Conservation (phyloP, 2,797 vertebrate species). For the Thunnus albacares region DNA sequence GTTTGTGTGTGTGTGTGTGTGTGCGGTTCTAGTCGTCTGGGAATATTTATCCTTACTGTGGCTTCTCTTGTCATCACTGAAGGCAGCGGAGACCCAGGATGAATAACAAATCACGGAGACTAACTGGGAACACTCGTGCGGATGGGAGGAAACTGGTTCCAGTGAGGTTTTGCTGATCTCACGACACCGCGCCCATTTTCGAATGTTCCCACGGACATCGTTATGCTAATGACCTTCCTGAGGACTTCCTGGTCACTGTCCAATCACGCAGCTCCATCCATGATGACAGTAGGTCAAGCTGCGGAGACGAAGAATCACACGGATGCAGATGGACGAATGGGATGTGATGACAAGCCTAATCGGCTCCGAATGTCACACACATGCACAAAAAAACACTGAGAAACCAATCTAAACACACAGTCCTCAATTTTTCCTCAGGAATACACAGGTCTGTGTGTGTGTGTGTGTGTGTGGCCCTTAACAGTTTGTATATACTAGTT, state of each 20-base stretch:
- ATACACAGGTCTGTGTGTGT: background rate
- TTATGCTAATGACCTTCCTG: constrained; percentile 57
- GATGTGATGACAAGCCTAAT: constrained; percentile 64
- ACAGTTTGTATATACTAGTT: background rate
- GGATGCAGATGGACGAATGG: constrained; percentile 48
- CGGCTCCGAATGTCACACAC: constrained; percentile 49
- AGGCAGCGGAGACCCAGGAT: constrained; percentile 41
- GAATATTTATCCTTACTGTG: constrained; percentile 56
- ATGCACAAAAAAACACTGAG: constrained; percentile 22
- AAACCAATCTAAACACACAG: background rate
- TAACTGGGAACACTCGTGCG: constrained; percentile 50
- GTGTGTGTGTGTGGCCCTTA: constrained; percentile 22
- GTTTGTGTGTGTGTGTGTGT: constrained; percentile 3
- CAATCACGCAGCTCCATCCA: constrained; percentile 53
- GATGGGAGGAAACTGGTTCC: constrained; percentile 29
- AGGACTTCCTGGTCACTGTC: constrained; percentile 53
- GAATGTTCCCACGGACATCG: constrained; percentile 37
- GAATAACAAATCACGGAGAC: constrained; percentile 60
- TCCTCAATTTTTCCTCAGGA: background rate
- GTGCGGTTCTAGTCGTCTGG: constrained; percentile 35
- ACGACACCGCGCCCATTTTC: constrained; percentile 40
- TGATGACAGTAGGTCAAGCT: constrained; percentile 42
- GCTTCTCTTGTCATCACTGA: constrained; percentile 64
- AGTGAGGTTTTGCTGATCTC: constrained; percentile 58
- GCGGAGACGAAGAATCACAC: constrained; percentile 47